A percentile compares a stretch with the other conserved stretches of the same genome.
These are phyloP conservation scores for Dasyprocta punctata DNA, from an alignment of 2,113 vertebrate genomes.

Conservation along the genomic window DNA sequence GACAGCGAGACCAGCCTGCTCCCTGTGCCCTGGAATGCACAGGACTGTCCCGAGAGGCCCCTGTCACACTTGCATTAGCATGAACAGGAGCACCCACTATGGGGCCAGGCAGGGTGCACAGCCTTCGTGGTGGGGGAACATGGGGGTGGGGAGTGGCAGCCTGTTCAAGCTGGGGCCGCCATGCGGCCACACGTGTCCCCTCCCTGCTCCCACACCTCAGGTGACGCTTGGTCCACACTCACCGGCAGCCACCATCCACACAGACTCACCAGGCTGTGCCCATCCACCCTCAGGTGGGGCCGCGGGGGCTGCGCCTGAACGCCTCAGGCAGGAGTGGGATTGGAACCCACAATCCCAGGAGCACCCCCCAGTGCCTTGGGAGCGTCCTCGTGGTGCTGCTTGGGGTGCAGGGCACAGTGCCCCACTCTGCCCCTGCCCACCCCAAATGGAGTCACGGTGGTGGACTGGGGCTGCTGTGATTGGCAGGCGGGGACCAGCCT, in stretches of 20 bases:
- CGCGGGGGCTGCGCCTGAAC: not conserved
- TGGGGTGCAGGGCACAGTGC: not conserved
- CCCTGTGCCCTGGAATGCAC: not conserved
- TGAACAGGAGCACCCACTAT: not conserved
- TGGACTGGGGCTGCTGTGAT: not conserved
- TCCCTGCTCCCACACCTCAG: not conserved
- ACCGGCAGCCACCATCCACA: not conserved
- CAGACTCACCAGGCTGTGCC: not conserved
- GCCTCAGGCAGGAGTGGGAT: not conserved
- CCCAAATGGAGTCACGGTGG: not conserved
- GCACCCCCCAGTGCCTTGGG: not conserved
- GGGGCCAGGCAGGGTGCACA: fast-evolving
- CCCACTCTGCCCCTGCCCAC: not conserved
- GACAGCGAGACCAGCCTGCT: not conserved
- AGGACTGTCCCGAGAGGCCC: not conserved
- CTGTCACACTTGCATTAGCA: not conserved
- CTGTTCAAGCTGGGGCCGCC: too few species aligned
- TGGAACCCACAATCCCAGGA: not conserved
- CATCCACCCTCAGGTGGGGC: not conserved
- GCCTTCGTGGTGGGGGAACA: too few species aligned
- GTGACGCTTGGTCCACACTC: not conserved
- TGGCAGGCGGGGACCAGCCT: conserved; percentile 80
- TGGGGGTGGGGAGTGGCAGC: too few species aligned
- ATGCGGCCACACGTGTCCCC: too few species aligned
- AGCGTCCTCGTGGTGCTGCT: not conserved